These are phyloP conservation scores for Vanacampus margaritifer DNA, from an alignment of 2,113 vertebrate species.

Conservation along the genomic window DNA sequence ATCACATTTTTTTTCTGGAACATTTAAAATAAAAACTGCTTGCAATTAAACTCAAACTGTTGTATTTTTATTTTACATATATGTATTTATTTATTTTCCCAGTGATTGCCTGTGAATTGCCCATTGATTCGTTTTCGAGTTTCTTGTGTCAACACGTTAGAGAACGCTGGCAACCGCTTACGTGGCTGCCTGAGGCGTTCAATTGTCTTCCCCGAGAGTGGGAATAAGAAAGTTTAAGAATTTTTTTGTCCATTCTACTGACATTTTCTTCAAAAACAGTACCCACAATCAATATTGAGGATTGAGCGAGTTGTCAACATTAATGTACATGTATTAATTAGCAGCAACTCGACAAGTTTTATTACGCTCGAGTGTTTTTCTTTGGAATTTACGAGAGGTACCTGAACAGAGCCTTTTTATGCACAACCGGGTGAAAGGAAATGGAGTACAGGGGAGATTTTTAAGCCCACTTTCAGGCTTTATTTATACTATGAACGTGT, in stretches of 20 bases:
- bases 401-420: slow-evolving; percentile 13
- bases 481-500: slow-evolving; percentile 22
- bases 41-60: slow-evolving; percentile 9
- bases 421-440: neutral
- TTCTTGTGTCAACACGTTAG: neutral
- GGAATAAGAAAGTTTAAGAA: neutral
- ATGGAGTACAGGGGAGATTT: neutral
- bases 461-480: neutral
- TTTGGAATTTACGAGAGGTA: neutral
- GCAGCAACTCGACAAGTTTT: no score
- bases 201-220: rapidly evolving
- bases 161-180: slow-evolving; percentile 45
- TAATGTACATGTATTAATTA: neutral
- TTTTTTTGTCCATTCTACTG: neutral
- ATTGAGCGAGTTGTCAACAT: no score
- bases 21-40: slow-evolving; percentile 49
- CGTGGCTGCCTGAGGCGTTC: slow-evolving; percentile 59
- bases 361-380: rapidly evolving
- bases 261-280: neutral
- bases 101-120: neutral
- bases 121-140: neutral
- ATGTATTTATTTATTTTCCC: neutral
- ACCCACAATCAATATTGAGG: no score
- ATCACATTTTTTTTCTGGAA: slow-evolving; percentile 36
- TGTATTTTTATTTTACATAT: neutral